Conservation (phyloP, 2,797 vertebrate species). For the Gymnoscopelus microlampas region DNA sequence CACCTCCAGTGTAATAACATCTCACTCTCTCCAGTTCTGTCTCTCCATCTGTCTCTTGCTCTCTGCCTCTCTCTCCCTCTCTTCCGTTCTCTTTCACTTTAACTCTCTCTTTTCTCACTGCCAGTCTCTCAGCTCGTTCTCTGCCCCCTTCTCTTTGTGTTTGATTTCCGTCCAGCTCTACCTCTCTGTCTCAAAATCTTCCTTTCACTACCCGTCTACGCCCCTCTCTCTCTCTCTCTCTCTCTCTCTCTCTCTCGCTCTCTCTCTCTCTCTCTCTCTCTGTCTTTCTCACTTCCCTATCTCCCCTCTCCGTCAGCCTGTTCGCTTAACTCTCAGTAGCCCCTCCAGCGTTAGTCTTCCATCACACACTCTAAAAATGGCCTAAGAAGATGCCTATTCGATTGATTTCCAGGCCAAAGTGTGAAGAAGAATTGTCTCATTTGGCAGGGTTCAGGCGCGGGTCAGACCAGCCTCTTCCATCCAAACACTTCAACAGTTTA, state of each 20-base stretch:
- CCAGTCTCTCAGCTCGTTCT: neutral
- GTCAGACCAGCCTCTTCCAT: neutral
- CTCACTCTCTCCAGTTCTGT: neutral
- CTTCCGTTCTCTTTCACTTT: neutral
- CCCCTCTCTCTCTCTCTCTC: neutral
- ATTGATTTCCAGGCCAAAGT: neutral
- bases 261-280: neutral
- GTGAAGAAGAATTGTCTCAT: neutral
- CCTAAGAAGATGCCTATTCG: neutral
- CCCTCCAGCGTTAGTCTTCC: neutral
- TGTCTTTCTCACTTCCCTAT: neutral
- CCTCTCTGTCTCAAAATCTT: neutral
- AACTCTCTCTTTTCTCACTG: neutral
- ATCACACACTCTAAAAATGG: neutral
- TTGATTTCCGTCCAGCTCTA: neutral
- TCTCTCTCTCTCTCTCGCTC: neutral
- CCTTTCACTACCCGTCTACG: neutral
- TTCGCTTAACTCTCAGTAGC: neutral
- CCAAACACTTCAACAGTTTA: neutral
- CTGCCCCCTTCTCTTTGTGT: neutral
- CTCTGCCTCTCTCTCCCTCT: neutral
- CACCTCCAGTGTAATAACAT: no score
- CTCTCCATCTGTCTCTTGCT: neutral
- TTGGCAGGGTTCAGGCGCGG: neutral
- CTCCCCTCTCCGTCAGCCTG: neutral